Evolutionary conservation across 1,140 invertebrate species (phyloP).

Genomic region (Patella vulgata): DNA sequence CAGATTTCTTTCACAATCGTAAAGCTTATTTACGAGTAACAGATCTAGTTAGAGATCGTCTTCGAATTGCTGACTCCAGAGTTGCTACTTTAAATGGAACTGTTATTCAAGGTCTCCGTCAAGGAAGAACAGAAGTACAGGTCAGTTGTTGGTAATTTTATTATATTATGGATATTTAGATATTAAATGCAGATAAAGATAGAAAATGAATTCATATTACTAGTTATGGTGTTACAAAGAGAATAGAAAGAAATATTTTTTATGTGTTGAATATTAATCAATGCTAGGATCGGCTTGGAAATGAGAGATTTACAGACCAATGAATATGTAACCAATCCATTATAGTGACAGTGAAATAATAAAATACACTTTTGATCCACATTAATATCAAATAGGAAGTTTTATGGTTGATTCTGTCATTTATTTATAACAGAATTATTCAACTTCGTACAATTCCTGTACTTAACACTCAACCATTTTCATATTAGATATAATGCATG

Average conservation of each 20-base stretch:
- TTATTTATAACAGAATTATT: too few relatives aligned
- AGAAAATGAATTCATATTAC: background rate
- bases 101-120: slow-evolving; percentile 85
- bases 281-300: too few relatives aligned
- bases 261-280: background rate
- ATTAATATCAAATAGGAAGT: too few relatives aligned
- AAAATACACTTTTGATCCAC: too few relatives aligned
- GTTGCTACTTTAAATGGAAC: slow-evolving; percentile 83
- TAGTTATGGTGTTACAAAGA: background rate
- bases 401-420: too few relatives aligned
- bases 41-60: slow-evolving; percentile 83
- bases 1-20: slow-evolving; percentile 74
- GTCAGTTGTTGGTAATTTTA: slow-evolving; percentile 64
- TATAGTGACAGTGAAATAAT: too few relatives aligned
- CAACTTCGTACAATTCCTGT: too few relatives aligned
- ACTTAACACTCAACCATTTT: too few relatives aligned
- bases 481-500: too few relatives aligned
- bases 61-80: slow-evolving; percentile 87
- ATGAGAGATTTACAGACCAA: too few relatives aligned
- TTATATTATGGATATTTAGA: background rate
- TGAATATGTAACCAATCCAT: too few relatives aligned
- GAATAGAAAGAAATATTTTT: background rate
- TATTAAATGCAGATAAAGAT: slow-evolving; percentile 1
- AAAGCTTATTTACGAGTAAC: slow-evolving; percentile 89
- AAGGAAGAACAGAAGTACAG: slow-evolving; percentile 92